Conservation (phyloP, 1,140 invertebrate genomes). For the Drosophila jambulina region DNA sequence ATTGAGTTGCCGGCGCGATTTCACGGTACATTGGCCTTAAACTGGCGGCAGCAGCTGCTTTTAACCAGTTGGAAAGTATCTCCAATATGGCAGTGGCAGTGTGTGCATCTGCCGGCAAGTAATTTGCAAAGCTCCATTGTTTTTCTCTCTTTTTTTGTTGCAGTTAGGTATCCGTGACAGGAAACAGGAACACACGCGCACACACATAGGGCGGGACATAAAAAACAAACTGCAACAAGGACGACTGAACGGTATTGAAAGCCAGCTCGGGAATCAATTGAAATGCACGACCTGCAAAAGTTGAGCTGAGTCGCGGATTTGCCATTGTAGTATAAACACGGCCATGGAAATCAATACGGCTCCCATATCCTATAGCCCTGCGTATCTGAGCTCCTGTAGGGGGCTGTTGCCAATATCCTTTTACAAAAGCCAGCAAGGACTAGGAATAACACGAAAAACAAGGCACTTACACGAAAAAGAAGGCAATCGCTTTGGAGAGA, state of each 20-base stretch:
- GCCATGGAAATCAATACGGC: slow-evolving; percentile 67
- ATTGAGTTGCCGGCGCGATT: slow-evolving; percentile 47
- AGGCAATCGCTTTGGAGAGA: not conserved
- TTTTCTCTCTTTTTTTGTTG: slow-evolving; percentile 15
- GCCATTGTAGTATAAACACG: slow-evolving; percentile 72
- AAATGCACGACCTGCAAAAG: slow-evolving; percentile 64
- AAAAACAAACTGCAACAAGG: slow-evolving; percentile 49
- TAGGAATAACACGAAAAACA: not conserved
- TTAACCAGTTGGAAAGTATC: slow-evolving; percentile 14
- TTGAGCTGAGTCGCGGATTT: slow-evolving; percentile 65
- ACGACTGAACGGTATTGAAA: slow-evolving; percentile 52
- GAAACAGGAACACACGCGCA: slow-evolving; percentile 62
- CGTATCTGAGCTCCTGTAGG: slow-evolving; percentile 6
- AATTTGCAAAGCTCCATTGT: slow-evolving; percentile 64
- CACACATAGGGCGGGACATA: slow-evolving; percentile 29
- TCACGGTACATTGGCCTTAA: slow-evolving; percentile 60
- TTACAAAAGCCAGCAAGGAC: not conserved
- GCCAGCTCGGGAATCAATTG: slow-evolving; percentile 59
- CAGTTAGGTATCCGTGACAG: slow-evolving; percentile 42
- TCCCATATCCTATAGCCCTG: slow-evolving; percentile 6
- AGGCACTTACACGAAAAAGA: not conserved
- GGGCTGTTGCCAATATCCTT: not conserved
- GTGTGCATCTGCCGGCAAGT: slow-evolving; percentile 50
- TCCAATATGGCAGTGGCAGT: slow-evolving; percentile 11
- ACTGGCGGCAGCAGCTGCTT: slow-evolving; percentile 44